Evolutionary conservation across 37 sponge, comb jelly and placozoan species (phyloP), one percentile per base, ranked within the genome.

Genomic region (Haliclona indistincta): DNA sequence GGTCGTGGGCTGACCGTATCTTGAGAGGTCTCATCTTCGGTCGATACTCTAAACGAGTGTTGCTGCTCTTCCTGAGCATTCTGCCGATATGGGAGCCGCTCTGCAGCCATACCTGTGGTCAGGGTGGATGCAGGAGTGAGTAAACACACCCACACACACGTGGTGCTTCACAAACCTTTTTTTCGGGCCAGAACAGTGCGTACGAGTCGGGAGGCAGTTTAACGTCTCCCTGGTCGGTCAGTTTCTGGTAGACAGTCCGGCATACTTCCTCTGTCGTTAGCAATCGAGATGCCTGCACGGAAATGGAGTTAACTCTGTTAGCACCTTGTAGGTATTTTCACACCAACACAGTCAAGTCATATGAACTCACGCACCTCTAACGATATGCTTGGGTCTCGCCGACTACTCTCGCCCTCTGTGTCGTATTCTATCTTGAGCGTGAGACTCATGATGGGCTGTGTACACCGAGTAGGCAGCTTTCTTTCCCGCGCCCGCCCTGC

Each of bases 121-220:
- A 26, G 36, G 3, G 36, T 33, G 29, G 41, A 6, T 1, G 60
- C n/a, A 38, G 74, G 39, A 51, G 23, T 22, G 17, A n/a, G 32
- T 0, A 29, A 22, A 45, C 51, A 29, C 51, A 30, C 17, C 6
- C 0, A 20, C 29, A 2, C 30, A 41, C 32, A 37, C 41, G 30
- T 11, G 34, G 17, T 28, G 30, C 23, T 22, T 56, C 33, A 63
- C 65, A 10, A 20, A 82, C 88, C 77, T 71, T 82, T 38, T 64
- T 60, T 63, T 54, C 78, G 71, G 78, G 84, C 77, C 77, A 84
- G 71, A 37, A 84, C 15, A 85, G 74, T 0, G 44, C 28, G 42
- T 85, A 85, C 15, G 77, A 67, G 7, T 77, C 73, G 1, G 38
- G 7, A 7, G 67, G 58, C 8, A 53, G 26, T 65, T 43, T 69